Conservation (phyloP, 2,113 vertebrate species). For the Coptodon bakossiorum region DNA sequence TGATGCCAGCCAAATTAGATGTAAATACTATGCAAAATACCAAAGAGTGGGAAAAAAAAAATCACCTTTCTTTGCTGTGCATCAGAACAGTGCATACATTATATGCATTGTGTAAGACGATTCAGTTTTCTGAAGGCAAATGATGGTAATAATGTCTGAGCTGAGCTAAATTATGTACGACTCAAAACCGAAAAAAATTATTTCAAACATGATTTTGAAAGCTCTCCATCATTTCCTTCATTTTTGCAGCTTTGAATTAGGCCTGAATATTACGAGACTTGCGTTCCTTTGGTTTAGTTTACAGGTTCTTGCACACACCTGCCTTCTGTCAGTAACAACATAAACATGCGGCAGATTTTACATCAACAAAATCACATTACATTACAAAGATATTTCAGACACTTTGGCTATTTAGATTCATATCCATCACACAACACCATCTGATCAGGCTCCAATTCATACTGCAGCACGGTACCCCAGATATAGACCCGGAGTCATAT, state of each 20-base stretch:
- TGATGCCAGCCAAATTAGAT: not conserved
- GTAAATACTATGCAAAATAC: not conserved
- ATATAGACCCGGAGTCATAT: not conserved
- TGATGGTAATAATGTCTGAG: not conserved
- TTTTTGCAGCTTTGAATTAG: not conserved
- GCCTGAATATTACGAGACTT: not conserved
- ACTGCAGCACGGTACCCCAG: not conserved
- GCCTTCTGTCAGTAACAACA: not conserved
- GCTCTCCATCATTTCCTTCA: not conserved
- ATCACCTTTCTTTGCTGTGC: not conserved
- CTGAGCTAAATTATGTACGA: not conserved
- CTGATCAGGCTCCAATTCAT: not conserved
- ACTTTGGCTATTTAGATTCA: not conserved
- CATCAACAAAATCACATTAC: not conserved
- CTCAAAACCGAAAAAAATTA: not conserved
- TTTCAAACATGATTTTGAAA: not conserved
- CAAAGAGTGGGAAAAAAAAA: not conserved
- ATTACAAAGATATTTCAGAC: not conserved
- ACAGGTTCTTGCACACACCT: not conserved
- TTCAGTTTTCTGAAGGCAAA: not conserved
- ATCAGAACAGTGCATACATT: not conserved
- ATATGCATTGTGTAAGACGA: not conserved
- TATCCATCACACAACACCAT: not conserved
- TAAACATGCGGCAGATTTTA: not conserved
- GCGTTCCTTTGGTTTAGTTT: not conserved